phyloP scores from a whole-genome alignment of 2,888 invertebrate genomes.

The Meghimatium bilineatum region DNA sequence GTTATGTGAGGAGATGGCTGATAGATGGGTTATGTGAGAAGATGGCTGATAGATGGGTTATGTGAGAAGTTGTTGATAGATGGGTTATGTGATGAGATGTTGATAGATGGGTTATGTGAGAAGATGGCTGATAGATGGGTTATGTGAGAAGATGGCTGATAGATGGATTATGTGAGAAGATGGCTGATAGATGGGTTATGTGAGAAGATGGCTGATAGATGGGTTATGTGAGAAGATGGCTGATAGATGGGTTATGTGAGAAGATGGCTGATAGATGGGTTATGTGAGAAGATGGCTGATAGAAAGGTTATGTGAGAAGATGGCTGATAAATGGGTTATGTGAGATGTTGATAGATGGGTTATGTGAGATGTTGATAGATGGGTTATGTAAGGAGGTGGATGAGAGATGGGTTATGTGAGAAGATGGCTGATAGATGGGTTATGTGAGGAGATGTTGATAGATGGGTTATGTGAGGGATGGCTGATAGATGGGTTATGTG shows the following conservation, averaged over 20 bases:
- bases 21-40: neutral
- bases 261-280: conserved; percentile 94
- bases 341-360: too few species aligned
- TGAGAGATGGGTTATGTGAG: too few species aligned
- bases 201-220: too few species aligned
- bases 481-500: neutral
- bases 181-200: neutral
- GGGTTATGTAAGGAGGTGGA: too few species aligned
- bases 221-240: too few species aligned
- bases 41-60: too few species aligned
- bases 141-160: neutral
- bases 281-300: neutral
- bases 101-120: too few species aligned
- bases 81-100: too few species aligned
- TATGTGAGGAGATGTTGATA: neutral
- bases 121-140: conserved; percentile 94
- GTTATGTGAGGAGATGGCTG: neutral
- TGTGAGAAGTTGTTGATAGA: too few species aligned
- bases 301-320: neutral
- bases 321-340: neutral
- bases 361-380: too few species aligned
- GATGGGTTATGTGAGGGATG: neutral
- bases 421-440: conserved; percentile 94
- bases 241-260: conserved; percentile 81
- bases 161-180: neutral